Base-by-base conservation (phyloP, 2,113 vertebrate genomes). In the Chrysemys picta region DNA sequence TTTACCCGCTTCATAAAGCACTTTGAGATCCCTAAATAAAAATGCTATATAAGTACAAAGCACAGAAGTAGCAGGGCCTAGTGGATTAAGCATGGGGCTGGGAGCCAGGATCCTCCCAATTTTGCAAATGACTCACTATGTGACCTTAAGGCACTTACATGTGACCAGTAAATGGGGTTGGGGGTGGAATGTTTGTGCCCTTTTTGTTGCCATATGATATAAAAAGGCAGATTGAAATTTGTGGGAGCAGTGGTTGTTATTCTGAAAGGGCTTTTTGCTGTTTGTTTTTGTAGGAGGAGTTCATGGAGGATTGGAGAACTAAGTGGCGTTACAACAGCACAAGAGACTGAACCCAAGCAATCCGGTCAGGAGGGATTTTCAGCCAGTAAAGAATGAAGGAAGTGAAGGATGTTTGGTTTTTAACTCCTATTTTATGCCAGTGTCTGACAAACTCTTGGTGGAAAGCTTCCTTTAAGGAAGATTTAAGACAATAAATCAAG, bases 391-490 rank as follows among this genome's bases (percentile, higher is more conserved):
- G 11, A 22, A 10, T 72, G 65, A 72, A 72, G 21, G n/a, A 65
- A 65, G 19, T 83, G 22, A 87, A 1, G 0, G 12, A 4, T 62
- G 54, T 76, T 86, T n/a, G 38, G 8, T 4, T 88, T 45, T 62
- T 69, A 72, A 91, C 42, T 92, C 42, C n/a, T 84, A 94, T 89
- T 42, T 31, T 89, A 91, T 13, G 69, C 10, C 90, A 91, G 82
- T 80, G 65, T 29, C 27, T 80, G 62, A 82, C 24, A 95, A 93
- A 96, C 69, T 42, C 76, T 10, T 88, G 79, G 85, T 9, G 89
- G 93, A 89, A 54, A 95, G 14, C 4, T 54, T 93, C 87, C 50
- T 57, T 94, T 92, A 85, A 10, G 89, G 85, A 95, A 94, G 90
- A 95, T 65, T 31, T 88, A 21, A 6, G 45, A 94, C 29, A 49